Conservation (phyloP, 2,888 invertebrate genomes). For the Cheilosia impressa region DNA sequence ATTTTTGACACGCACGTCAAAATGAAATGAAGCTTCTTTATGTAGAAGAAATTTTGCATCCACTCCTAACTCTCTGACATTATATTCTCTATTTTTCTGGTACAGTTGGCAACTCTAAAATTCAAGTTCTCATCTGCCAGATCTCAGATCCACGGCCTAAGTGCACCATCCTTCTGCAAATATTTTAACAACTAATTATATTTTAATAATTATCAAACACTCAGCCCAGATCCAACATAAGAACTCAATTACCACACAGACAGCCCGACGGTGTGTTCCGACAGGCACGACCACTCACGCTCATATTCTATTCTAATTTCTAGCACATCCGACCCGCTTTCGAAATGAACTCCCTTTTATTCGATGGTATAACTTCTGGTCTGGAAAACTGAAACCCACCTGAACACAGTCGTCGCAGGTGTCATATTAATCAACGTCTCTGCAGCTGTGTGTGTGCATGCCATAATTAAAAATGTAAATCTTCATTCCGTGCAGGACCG, state of each 20-base stretch:
- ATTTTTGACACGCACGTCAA: too few relatives aligned
- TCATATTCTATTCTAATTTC: neutral
- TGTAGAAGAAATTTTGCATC: too few relatives aligned
- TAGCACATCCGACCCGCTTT: neutral
- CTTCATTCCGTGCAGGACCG: slow-evolving; percentile 62
- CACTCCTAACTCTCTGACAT: too few relatives aligned
- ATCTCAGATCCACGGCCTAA: neutral
- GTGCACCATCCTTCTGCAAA: neutral
- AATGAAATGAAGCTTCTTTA: too few relatives aligned
- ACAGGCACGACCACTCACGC: too few relatives aligned
- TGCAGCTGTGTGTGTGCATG: neutral
- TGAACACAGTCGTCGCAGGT: slow-evolving; percentile 53
- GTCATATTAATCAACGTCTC: slow-evolving; percentile 53
- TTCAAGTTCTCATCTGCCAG: too few relatives aligned
- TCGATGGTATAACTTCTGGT: neutral
- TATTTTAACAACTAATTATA: slow-evolving; percentile 11
- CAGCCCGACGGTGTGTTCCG: neutral
- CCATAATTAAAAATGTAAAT: slow-evolving; percentile 72
- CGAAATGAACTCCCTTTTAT: neutral
- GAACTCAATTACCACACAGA: slow-evolving; percentile 8
- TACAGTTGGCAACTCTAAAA: too few relatives aligned
- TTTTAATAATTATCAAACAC: slow-evolving; percentile 13
- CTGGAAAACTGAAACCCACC: slow-evolving; percentile 9
- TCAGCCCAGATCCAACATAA: neutral
- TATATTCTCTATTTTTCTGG: too few relatives aligned